These are phyloP conservation scores for Campoplex capitator DNA, from an alignment of 2,888 invertebrate species.

Conservation along the genomic window DNA sequence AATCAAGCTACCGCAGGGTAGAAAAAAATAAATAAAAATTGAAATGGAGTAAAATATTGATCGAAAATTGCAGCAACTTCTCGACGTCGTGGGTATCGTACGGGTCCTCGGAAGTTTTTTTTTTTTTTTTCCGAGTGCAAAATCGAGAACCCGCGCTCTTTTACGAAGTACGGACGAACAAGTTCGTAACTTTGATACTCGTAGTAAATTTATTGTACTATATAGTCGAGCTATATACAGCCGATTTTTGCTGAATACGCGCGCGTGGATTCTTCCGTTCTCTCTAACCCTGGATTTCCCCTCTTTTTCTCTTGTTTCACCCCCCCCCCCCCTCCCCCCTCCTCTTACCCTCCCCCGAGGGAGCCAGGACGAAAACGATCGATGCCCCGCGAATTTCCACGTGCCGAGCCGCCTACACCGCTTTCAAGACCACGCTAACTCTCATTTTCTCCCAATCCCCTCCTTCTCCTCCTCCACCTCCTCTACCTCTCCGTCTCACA, in stretches of 20 bases:
- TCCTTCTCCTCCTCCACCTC: not conserved
- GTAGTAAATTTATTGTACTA: constrained; percentile 35
- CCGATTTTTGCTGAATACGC: constrained; percentile 60
- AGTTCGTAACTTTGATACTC: constrained; percentile 61
- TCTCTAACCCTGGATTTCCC: constrained; percentile 24
- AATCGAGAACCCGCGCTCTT: constrained; percentile 24
- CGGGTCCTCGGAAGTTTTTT: not conserved
- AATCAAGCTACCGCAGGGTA: no score
- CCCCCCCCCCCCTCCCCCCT: not conserved
- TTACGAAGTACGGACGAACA: constrained; percentile 41
- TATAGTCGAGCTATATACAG: constrained; percentile 7
- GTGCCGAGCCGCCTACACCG: constrained; percentile 64
- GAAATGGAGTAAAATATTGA: not conserved
- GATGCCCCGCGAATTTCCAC: constrained; percentile 70
- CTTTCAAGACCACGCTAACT: constrained; percentile 52
- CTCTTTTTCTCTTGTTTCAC: not conserved
- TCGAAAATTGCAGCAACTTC: constrained; percentile 10
- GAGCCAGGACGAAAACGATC: constrained; percentile 67
- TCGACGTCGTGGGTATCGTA: not conserved
- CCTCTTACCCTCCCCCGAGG: no score
- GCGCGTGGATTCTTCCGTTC: constrained; percentile 61
- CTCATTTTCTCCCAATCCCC: constrained; percentile 19
- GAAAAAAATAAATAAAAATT: no score
- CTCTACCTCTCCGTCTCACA: not conserved
- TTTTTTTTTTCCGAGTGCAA: constrained; percentile 10